phyloP scores from a whole-genome alignment of 1,140 invertebrate species.

The Zaprionus lachaisei region DNA sequence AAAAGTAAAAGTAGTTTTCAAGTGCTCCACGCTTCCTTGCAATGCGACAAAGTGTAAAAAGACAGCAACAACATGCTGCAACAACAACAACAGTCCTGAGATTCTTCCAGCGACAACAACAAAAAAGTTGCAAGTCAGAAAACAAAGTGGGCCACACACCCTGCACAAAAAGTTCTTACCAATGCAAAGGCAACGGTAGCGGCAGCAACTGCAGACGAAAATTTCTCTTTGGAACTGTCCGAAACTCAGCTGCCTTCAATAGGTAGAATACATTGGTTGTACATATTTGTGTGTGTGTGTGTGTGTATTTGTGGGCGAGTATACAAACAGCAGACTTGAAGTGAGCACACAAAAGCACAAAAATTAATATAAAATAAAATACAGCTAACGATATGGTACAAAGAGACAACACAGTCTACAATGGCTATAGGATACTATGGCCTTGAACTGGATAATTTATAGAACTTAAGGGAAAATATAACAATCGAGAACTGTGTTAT shows the following conservation, averaged over 20 bases:
- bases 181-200: not conserved
- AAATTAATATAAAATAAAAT: slow-evolving; percentile 42
- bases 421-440: not conserved
- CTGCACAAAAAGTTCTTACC: slow-evolving; percentile 30
- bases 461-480: not conserved
- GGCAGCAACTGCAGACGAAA: slow-evolving; percentile 21
- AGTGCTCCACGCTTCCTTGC: slow-evolving; percentile 70
- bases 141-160: slow-evolving; percentile 70
- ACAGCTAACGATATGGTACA: slow-evolving; percentile 9
- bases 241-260: slow-evolving; percentile 40
- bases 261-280: slow-evolving; percentile 13
- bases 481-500: no score
- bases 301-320: not conserved
- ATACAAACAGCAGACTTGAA: slow-evolving; percentile 28
- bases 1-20: slow-evolving; percentile 79
- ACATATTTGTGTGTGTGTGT: not conserved
- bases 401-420: not conserved
- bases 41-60: slow-evolving; percentile 77
- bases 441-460: not conserved
- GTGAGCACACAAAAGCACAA: slow-evolving; percentile 35
- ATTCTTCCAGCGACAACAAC: slow-evolving; percentile 20
- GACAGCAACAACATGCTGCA: slow-evolving; percentile 40
- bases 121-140: slow-evolving; percentile 72
- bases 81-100: slow-evolving; percentile 16
- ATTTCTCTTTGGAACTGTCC: slow-evolving; percentile 28